These are phyloP conservation scores for Bombus balteatus DNA, from an alignment of 1,140 invertebrate genomes.

Conservation along the genomic window DNA sequence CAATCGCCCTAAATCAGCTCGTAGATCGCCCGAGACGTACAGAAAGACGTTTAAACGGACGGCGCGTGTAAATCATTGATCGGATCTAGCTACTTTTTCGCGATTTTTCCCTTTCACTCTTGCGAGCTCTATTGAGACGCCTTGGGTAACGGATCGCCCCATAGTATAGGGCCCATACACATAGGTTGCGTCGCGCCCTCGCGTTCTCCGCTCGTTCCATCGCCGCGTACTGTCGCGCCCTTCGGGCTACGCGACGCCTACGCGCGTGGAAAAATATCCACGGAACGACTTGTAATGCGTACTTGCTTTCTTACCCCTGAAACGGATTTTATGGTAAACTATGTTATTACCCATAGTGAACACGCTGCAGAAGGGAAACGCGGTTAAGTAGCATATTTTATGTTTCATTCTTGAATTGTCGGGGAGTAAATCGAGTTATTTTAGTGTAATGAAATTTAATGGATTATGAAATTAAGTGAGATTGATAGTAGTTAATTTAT, in stretches of 20 bases:
- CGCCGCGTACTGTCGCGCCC: constrained; percentile 17
- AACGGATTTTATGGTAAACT: not conserved
- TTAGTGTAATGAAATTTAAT: too few relatives aligned
- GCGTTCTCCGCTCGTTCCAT: constrained; percentile 4
- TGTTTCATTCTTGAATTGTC: not conserved
- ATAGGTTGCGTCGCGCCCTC: not conserved
- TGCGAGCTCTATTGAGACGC: constrained; percentile 45
- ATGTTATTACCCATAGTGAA: not conserved
- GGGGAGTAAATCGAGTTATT: too few relatives aligned
- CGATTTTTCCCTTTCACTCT: not conserved
- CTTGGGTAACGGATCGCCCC: constrained; percentile 37
- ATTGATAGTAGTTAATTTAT: too few relatives aligned
- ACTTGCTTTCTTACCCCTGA: not conserved
- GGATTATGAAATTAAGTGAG: too few relatives aligned
- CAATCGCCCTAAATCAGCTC: constrained; percentile 40
- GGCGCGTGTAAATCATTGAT: constrained; percentile 43
- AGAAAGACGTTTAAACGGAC: not conserved
- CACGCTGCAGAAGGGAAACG: not conserved
- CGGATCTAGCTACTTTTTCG: constrained; percentile 37
- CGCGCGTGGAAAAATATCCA: constrained; percentile 26
- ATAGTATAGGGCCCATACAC: constrained; percentile 22
- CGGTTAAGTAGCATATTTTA: not conserved
- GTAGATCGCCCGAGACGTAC: not conserved
- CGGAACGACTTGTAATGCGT: constrained; percentile 8
- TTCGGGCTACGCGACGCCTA: constrained; percentile 23